Conservation (phyloP, 2,113 vertebrate genomes). For the Lamprotornis superbus region DNA sequence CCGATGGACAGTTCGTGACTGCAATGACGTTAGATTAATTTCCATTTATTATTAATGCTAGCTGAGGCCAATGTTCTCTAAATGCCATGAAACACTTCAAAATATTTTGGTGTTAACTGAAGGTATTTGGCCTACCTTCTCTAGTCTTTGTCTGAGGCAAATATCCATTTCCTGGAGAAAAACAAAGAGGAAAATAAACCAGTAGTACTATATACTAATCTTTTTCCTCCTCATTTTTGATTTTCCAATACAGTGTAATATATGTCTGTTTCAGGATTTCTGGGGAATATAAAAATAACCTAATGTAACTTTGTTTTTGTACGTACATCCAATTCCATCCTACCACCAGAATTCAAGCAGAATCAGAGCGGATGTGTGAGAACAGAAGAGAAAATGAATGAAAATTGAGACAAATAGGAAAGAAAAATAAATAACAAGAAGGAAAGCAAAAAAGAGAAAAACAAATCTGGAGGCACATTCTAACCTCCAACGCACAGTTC, state of each 20-base stretch:
- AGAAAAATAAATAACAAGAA: constrained; percentile 40
- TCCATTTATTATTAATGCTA: neutral
- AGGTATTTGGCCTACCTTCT: neutral
- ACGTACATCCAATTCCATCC: constrained; percentile 2
- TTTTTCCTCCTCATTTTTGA: neutral
- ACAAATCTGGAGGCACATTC: neutral
- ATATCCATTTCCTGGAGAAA: neutral
- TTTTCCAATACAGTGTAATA: neutral
- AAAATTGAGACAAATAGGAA: neutral
- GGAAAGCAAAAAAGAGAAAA: constrained; percentile 1
- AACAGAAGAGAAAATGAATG: neutral
- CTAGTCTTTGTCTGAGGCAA: neutral
- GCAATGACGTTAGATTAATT: neutral
- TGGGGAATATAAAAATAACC: constrained; percentile 14
- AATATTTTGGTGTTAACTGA: neutral
- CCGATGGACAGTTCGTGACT: neutral
- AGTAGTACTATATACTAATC: neutral
- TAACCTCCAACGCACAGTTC: neutral
- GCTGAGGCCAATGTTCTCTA: neutral
- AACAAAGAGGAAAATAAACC: neutral
- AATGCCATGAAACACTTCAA: neutral
- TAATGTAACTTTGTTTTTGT: neutral
- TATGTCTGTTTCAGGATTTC: neutral
- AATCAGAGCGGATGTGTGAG: neutral
- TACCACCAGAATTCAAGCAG: neutral